phyloP scores from a whole-genome alignment of 2,797 vertebrate genomes.

The Antrozous pallidus region DNA sequence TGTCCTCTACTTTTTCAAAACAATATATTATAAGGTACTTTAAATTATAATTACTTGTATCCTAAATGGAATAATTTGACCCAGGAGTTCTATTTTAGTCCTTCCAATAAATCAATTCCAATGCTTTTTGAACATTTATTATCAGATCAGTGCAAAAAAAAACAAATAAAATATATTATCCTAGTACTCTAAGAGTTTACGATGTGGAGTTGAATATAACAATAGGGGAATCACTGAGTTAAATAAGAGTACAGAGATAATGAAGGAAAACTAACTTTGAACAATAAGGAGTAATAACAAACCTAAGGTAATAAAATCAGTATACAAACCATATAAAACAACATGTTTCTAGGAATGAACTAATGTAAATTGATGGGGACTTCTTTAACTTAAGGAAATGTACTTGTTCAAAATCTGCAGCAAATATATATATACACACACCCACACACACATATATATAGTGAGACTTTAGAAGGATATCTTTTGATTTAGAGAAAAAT shows the following conservation, averaged over 20 bases:
- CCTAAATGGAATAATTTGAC: slow-evolving; percentile 20
- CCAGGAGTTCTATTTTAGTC: slow-evolving; percentile 18
- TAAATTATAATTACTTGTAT: slow-evolving; percentile 51
- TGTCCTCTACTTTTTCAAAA: neutral
- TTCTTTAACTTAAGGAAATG: neutral
- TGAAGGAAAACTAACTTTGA: neutral
- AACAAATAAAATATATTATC: slow-evolving; percentile 5
- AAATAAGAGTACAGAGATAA: neutral
- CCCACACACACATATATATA: neutral
- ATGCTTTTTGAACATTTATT: neutral
- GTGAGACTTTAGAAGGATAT: neutral
- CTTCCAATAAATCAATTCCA: slow-evolving; percentile 32
- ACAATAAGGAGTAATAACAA: neutral
- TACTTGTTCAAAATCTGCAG: neutral
- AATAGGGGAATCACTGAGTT: neutral
- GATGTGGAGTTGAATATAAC: neutral
- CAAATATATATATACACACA: neutral
- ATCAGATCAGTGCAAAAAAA: neutral
- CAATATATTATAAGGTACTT: neutral
- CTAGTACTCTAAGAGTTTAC: neutral
- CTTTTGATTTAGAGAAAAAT: neutral
- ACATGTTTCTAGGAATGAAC: neutral
- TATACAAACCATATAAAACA: neutral
- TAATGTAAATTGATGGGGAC: neutral
- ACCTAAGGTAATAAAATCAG: neutral